Evolutionary conservation across 2,113 vertebrate species (phyloP), one percentile per base, ranked within the genome.

Genomic region (Chaetodon trifascialis): DNA sequence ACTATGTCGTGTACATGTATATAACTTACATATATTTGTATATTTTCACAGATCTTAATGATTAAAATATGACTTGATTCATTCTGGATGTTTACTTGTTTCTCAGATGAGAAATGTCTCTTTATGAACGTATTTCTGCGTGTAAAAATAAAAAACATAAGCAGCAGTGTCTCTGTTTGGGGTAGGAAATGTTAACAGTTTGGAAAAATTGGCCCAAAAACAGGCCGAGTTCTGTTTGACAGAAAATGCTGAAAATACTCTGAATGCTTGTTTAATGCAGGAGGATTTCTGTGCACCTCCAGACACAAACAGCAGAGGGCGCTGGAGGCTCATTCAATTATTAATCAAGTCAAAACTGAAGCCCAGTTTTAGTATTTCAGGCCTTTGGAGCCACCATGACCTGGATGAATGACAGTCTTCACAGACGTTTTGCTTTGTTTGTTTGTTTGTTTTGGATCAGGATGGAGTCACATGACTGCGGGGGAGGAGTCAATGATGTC

Each of bases 401-500:
- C 30, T 30, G 30, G 30, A 30, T 30, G 30, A 30, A 30, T 2
- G 30, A 30, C 30, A 30, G 3, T 30, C 30, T 2, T 30, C 30
- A 30, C 30, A 30, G 30, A 30, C 10, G 11, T 44, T 44, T 11
- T 7, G 11, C 42, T 10, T 44, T 44, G 9, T 42, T n/a, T 17
- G 36, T 59, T 78, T 78, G 65, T 65, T 23, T n/a, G n/a, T n/a
- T n/a, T n/a, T 71, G 56, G 78, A 55, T 23, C 7, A 56, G 69
- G 14, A 47, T 0, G 4, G 8, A 59, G 67, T 79, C 76, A 79
- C 76, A 11, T 30, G 76, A 55, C 19, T 16, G 38, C 6, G 54
- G 21, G 17, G 65, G 42, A 11, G 46, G 58, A 80, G 52, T 30
- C 42, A 15, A 56, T 16, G 60, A 70, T 4, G 21, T 49, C n/a